These are phyloP conservation scores for Crax fasciolata DNA, from an alignment of 2,797 vertebrate genomes.

Conservation along the genomic window DNA sequence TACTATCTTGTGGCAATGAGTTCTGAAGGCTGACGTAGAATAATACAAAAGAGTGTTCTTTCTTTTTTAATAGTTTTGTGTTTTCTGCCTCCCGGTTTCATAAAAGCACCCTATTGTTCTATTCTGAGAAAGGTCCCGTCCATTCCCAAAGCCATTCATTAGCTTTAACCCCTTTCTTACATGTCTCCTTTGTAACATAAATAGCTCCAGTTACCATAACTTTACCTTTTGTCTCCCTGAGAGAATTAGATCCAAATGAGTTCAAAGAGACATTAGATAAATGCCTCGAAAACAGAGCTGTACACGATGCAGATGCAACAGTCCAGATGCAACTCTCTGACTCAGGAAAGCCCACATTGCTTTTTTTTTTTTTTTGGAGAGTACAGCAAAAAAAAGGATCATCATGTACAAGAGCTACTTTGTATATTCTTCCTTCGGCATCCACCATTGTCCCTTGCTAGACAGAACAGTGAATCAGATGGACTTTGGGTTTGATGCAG, in stretches of 20 bases:
- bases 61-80: conserved; percentile 67
- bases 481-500: not conserved
- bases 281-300: conserved; percentile 32
- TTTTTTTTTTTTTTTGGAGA: not conserved
- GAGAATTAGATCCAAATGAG: conserved; percentile 55
- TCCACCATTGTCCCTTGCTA: not conserved
- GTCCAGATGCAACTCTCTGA: conserved; percentile 7
- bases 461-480: not conserved
- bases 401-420: not conserved
- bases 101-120: conserved; percentile 68
- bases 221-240: conserved; percentile 52
- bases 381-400: not conserved
- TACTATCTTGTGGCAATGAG: not conserved
- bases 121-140: conserved; percentile 67
- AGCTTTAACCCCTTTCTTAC: conserved; percentile 52
- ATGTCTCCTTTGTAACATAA: conserved; percentile 55
- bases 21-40: conserved; percentile 28
- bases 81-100: conserved; percentile 60
- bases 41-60: conserved; percentile 59
- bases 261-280: conserved; percentile 40
- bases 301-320: not conserved
- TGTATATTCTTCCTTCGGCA: not conserved
- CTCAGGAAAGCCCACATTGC: not conserved
- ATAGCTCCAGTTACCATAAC: conserved; percentile 63
- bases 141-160: conserved; percentile 68